Base-by-base conservation (phyloP, 2,113 vertebrate species). In the Menidia beryllina region DNA sequence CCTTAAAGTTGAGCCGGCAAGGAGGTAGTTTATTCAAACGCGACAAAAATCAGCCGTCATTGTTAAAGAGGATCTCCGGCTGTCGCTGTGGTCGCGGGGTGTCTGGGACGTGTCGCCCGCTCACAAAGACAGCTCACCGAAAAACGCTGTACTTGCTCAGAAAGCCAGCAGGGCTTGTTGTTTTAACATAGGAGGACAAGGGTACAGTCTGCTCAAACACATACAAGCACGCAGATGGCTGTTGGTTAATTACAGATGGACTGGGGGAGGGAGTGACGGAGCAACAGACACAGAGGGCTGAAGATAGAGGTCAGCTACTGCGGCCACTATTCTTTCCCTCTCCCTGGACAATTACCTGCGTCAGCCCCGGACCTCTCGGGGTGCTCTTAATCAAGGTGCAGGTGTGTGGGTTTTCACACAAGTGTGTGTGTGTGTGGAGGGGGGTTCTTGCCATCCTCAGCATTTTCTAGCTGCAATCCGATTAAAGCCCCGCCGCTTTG, bases 171-270 rank as follows among this genome's bases (percentile, higher is more conserved):
- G 85, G 89, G 77, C 77, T 83, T 89, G 86, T 91, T 86, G 84
- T 88, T 89, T 85, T 86, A 84, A 82, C 83, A 88, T 75, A 76
- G 61, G 77, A 84, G 72, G 75, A 88, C 86, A 87, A 77, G 83
- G 77, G 83, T 88, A 73, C 86, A 88, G 84, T 81, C 75, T 84
- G 85, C 86, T 88, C 88, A 88, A 72, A 87, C 82, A 87, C 88
- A 89, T 60, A 87, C 69, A 86, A 69, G 65, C 85, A 87, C 89
- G 84, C 89, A 87, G 86, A 92, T 88, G 91, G 90, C 82, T 83
- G 76, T 82, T 88, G 84, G 91, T 90, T 93, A 92, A 93, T 91
- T 91, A 91, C 89, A 91, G 86, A 87, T 84, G 82, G 81, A 88
- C 81, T 86, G 76, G 85, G 78, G 83, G 75, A 73, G 75, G 78